Evolutionary conservation across 2,888 invertebrate species (phyloP), one percentile per base, ranked within the genome.

Genomic region (Epiblema foenella): DNA sequence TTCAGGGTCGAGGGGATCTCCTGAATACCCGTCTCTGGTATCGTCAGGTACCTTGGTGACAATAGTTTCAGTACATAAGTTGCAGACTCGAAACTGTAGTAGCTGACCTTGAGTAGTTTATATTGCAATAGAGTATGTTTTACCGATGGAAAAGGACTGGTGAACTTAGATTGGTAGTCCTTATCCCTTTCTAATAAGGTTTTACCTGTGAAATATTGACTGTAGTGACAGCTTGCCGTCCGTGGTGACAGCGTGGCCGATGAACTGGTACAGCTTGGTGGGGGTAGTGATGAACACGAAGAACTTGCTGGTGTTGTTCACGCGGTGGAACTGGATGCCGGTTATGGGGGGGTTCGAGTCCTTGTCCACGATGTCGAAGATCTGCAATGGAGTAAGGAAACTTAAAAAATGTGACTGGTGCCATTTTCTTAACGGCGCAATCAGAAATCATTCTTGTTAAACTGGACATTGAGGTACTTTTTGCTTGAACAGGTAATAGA

Each of bases 281-380:
- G 97, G 95, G 5, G 98, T 98, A 0, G 98, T 96, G 3, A 96
- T 97, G 75, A 98, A 95, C 49, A 99, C 95, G 68, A 97, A 95
- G 86, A 97, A 98, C 81, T 95, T 96, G 74, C 95, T 96, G 0
- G 95, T 94, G 63, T 94, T 94, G 12, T 96, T 95, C 71, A 97
- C 93, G 82, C 95, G 95, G 83, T 97, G 96, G 87, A 97, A 97
- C 83, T 98, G 96, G 67, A 99, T 92, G 0, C 98, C 98, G n/a
- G 97, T 98, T 74, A 99, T 97, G 0, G 97, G 96, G 72, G 95
- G 96, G 58, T 95, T 94, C 33, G 95, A 94, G 0, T 96, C 97
- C 87, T 96, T 95, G 0, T 98, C 98, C 76, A 71, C 66, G n/a
- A 98, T 95, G 88, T 98, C 98, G 83, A 98, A 98, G 54, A 98